Evolutionary conservation across 1,140 invertebrate species (phyloP).

Genomic region (Heliconius hewitsoni): DNA sequence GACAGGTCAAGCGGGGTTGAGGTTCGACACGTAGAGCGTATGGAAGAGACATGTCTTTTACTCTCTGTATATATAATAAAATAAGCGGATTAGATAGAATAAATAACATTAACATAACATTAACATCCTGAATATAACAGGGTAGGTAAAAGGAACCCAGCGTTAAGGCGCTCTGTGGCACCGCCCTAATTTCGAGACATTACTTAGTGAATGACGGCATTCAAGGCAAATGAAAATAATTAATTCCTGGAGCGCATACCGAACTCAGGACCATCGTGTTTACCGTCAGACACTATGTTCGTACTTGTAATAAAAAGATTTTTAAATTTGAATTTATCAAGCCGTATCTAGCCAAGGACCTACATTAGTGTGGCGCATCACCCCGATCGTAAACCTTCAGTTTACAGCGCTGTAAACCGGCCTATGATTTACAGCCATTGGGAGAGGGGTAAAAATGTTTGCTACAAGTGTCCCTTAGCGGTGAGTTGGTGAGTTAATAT

Average conservation of each 20-base stretch:
- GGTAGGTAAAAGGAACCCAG: neutral
- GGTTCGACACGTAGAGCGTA: conserved; percentile 24
- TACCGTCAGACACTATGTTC: no score
- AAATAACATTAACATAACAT: no score
- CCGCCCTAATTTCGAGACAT: neutral
- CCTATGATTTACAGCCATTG: conserved; percentile 50
- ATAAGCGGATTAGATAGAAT: no score
- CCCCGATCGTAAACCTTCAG: conserved; percentile 46
- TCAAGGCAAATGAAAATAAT: no score
- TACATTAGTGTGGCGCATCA: conserved; percentile 13
- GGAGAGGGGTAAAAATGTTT: conserved; percentile 48
- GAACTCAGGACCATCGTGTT: no score
- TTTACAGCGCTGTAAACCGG: conserved; percentile 49
- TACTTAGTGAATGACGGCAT: no score
- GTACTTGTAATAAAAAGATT: no score
- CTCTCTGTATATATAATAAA: neutral
- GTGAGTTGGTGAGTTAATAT: neutral
- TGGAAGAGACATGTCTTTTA: conserved; percentile 9
- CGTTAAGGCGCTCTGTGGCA: neutral
- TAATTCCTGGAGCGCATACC: no score
- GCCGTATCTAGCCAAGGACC: neutral
- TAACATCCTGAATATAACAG: no score
- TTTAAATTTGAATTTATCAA: neutral
- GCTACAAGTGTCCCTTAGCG: conserved; percentile 30
- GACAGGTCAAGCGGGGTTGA: conserved; percentile 31